phyloP scores from a whole-genome alignment of 2,797 vertebrate genomes.

The Tachyglossus aculeatus region DNA sequence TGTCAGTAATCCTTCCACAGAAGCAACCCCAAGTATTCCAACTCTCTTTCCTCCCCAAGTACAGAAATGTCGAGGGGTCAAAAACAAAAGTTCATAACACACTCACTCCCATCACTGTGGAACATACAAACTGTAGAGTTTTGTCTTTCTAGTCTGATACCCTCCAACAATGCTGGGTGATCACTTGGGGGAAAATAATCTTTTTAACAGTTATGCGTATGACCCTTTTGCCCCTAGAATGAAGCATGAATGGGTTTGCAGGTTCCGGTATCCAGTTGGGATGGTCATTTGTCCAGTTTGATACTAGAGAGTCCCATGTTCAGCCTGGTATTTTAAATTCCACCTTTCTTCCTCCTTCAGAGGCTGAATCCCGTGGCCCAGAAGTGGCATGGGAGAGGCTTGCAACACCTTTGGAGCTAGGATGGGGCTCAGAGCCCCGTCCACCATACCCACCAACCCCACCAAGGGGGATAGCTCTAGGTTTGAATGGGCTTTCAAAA shows the following conservation, averaged over 20 bases:
- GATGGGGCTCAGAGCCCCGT: too few relatives aligned
- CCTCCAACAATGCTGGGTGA: slow-evolving; percentile 39
- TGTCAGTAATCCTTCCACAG: slow-evolving; percentile 38
- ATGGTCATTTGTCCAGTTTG: too few relatives aligned
- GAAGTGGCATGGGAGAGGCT: too few relatives aligned
- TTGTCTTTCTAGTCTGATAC: slow-evolving; percentile 13
- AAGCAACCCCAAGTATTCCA: neutral
- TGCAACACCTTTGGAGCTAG: too few relatives aligned
- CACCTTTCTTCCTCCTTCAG: too few relatives aligned
- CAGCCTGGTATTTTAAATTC: too few relatives aligned
- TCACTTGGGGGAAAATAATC: neutral
- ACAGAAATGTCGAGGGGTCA: neutral
- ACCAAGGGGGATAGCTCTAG: too few relatives aligned
- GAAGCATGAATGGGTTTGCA: neutral
- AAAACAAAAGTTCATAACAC: neutral
- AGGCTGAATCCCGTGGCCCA: too few relatives aligned
- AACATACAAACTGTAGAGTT: neutral
- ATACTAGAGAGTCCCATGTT: too few relatives aligned
- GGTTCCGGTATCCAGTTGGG: too few relatives aligned
- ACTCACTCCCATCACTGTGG: slow-evolving; percentile 11
- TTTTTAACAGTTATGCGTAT: neutral
- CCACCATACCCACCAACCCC: too few relatives aligned
- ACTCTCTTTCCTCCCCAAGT: slow-evolving; percentile 12
- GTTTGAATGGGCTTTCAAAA: too few relatives aligned
- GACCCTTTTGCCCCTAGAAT: neutral